Evolutionary conservation across 2,888 invertebrate genomes (phyloP), one percentile per base, ranked within the genome.

Genomic region (Chironomus tentans): DNA sequence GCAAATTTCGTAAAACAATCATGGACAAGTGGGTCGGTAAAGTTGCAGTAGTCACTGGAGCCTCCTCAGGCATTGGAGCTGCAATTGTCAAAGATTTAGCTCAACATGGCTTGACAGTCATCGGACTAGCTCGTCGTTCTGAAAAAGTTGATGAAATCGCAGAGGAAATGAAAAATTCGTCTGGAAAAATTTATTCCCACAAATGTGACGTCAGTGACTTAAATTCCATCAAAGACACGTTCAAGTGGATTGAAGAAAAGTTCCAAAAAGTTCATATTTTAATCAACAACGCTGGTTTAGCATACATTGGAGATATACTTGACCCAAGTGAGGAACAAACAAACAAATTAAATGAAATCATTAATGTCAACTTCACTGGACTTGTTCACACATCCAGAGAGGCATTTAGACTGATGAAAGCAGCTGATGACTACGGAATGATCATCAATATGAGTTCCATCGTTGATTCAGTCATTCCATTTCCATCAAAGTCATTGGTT

Each of bases 281-380:
- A 68, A 80, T 89, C 10, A 89, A 89, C 79, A 88, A 87, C 78
- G 88, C 88, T 0, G 88, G 86, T 0, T 78, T 86, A 6, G 74
- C 82, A 1, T 68, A 77, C 0, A 0, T 61, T 12, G 56, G 21
- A 5, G 3, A 24, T 6, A 1, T 76, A 3, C 13, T 76, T 2
- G 68, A 62, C 12, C 15, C 4, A 0, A 47, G 21, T 68, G 68
- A 68, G 2, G 75, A 68, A 12, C 18, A 68, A 12, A 21, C 46
- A 6, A 38, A 22, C 1, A 47, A 65, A 21, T 79, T 85, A 18
- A 82, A 81, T 76, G 79, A 82, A 56, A 80, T 84, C 0, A 78
- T 87, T 1, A 85, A 87, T 77, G 84, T 84, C 10, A 87, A 87
- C 79, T 77, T 86, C 0, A 84, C 83, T 78, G 87, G 84, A 2